Evolutionary conservation across 2,888 invertebrate species (phyloP).

Genomic region (Exocentrus adspersus): DNA sequence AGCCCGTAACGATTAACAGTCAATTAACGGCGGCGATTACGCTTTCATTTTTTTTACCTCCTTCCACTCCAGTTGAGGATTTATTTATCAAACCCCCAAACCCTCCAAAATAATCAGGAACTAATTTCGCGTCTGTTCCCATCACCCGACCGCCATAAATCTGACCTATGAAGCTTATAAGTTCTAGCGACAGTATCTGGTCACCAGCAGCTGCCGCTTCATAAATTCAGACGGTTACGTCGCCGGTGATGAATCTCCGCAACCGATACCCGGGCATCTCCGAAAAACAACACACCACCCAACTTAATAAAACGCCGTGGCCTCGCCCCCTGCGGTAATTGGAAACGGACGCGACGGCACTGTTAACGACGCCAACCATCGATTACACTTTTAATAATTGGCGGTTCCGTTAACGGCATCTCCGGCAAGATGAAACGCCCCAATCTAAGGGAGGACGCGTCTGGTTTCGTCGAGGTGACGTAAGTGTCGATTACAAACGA

Average conservation of each 20-base stretch:
- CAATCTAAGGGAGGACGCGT: conserved; percentile 35
- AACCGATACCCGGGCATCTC: too few species aligned
- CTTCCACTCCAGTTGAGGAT: too few species aligned
- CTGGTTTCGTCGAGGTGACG: conserved; percentile 33
- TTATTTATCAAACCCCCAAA: too few species aligned
- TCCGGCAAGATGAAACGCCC: conserved; percentile 7
- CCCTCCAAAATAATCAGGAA: too few species aligned
- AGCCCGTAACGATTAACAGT: too few species aligned
- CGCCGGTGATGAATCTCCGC: too few species aligned
- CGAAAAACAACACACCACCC: too few species aligned
- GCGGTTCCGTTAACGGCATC: conserved; percentile 29
- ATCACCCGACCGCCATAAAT: not conserved
- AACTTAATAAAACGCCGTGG: too few species aligned
- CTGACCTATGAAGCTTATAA: not conserved
- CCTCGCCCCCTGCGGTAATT: not conserved
- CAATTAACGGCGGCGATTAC: too few species aligned
- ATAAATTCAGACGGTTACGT: not conserved
- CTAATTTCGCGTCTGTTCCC: not conserved
- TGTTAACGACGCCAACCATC: conserved; percentile 9
- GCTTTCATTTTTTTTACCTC: too few species aligned
- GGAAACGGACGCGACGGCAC: not conserved
- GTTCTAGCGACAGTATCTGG: not conserved
- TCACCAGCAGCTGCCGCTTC: not conserved
- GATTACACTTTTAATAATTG: conserved; percentile 34
- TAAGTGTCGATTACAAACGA: conserved; percentile 44